Base-by-base conservation (phyloP, 2,888 invertebrate species). In the Sminthurides aquaticus region DNA sequence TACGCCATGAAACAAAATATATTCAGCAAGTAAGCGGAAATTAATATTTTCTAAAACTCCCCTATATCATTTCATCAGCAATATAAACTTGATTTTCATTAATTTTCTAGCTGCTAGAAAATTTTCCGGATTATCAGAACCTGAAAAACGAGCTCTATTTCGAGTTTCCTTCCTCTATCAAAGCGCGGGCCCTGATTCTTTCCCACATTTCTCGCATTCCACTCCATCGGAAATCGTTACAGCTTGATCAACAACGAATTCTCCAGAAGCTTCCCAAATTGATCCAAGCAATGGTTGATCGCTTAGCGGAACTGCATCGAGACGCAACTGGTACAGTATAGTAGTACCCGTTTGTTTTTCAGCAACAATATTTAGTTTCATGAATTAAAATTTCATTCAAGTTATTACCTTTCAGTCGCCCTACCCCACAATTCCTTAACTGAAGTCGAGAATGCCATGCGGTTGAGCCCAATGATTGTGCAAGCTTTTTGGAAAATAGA, bases 381-480 rank as follows among this genome's bases (percentile, higher is more conserved):
- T n/a, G n/a, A n/a, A n/a, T n/a, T n/a, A n/a, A n/a, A n/a, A n/a
- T n/a, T n/a, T n/a, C n/a, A n/a, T n/a, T n/a, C n/a, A n/a, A n/a
- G n/a, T n/a, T n/a, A n/a, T n/a, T n/a, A n/a, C n/a, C n/a, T 69
- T 71, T 49, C 78, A 88, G 91, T 92, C 77, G 86, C 88, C 8
- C 85, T 87, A 69, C 80, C 91, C 70, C 92, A 94, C 15, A n/a
- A n/a, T n/a, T 87, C 86, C 49, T 88, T 98, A 74, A 94, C 95
- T 78, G 96, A 97, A 2, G 89, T 98, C 74, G 98, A 99, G 80
- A 94, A 95, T 79, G 91, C 92, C 76, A 97, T 98, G 95, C 95
- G 94, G 78, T 80, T 97, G 62, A 90, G 91, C 64, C 96, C 97
- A 49, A 94, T 98, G 92, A 86, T 97, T 65, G 92, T 98, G 2